Percentiles rank a stretch among this genome's conserved stretches.
Evolutionary conservation across 2,113 vertebrate genomes (phyloP).

Genomic region (Aepyceros melampus): DNA sequence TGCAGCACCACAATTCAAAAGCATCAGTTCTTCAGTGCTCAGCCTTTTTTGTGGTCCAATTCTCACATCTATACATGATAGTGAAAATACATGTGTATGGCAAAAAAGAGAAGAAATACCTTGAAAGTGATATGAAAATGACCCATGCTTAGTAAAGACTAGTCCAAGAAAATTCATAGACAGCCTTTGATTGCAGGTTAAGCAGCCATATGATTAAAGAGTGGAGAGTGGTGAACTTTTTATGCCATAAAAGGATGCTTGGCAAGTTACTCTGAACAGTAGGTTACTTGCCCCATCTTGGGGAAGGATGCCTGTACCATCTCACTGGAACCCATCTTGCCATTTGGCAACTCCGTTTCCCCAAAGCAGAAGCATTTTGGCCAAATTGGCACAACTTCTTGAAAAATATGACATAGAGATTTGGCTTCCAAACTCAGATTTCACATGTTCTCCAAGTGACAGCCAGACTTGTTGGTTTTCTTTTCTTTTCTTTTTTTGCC

Average conservation of each 20-base stretch:
- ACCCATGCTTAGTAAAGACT: neutral
- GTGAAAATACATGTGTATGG: neutral
- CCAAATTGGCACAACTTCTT: neutral
- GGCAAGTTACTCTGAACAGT: neutral
- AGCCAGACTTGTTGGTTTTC: neutral
- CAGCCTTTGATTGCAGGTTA: neutral
- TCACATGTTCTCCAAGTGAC: neutral
- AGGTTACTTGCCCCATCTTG: neutral
- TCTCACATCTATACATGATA: neutral
- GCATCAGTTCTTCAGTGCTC: neutral
- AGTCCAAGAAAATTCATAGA: neutral
- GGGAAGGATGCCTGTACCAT: neutral
- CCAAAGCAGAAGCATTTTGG: neutral
- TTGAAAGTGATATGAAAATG: neutral
- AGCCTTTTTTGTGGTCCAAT: neutral
- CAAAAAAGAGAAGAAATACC: neutral
- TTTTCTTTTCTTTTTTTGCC: too few relatives aligned
- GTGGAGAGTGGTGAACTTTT: neutral
- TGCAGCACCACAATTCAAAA: neutral
- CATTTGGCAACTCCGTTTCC: neutral
- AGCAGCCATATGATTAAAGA: neutral
- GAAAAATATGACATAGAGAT: neutral
- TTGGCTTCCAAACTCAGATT: neutral
- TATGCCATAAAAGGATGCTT: neutral
- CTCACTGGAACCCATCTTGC: too few relatives aligned